Base-by-base conservation (phyloP, 2,888 invertebrate species). In the Habroteleia sp. region DNA sequence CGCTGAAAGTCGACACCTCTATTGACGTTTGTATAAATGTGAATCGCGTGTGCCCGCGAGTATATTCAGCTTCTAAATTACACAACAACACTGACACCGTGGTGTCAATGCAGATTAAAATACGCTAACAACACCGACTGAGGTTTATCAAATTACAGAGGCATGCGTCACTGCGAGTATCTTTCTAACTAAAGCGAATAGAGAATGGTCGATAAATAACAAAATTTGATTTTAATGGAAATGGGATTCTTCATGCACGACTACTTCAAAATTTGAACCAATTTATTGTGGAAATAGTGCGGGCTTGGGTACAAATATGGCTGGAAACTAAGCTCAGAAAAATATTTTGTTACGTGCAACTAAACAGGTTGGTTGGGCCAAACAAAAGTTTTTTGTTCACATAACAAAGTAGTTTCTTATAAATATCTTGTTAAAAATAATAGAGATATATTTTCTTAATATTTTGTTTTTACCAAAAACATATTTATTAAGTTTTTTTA, bases 81-180 rank as follows among this genome's bases (percentile, higher is more conserved):
- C 14, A 60, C 42, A 52, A 62, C 39, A 39, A 48, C 56, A 25
- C 14, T 48, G 56, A 25, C 29, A 44, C n/a, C 20, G 23, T 31
- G 31, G 3, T 46, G 33, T 44, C 31, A n/a, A 4, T 54, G 39
- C 27, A 31, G 44, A 72, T 65, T 72, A 58, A 52, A 65, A 65
- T 41, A 65, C 31, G 27, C 42, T 50, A 60, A 63, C 44, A 46
- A 25, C 23, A 46, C 31, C 20, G 14, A n/a, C 42, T 20, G 44
- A 27, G 39, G 50, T 63, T 62, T 33, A 71, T 63, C 56, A 72
- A 56, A 50, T 56, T 63, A 56, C 63, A 48, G 25, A 39, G 17
- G n/a, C 72, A 63, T 72, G 63, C 42, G 56, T 58, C 58, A 58
- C 10, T 27, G 23, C 48, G 13, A 20, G 14, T 52, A 48, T 44